Evolutionary conservation across 2,113 vertebrate genomes (phyloP).

Genomic region (Dunckerocampus dactyliophorus): DNA sequence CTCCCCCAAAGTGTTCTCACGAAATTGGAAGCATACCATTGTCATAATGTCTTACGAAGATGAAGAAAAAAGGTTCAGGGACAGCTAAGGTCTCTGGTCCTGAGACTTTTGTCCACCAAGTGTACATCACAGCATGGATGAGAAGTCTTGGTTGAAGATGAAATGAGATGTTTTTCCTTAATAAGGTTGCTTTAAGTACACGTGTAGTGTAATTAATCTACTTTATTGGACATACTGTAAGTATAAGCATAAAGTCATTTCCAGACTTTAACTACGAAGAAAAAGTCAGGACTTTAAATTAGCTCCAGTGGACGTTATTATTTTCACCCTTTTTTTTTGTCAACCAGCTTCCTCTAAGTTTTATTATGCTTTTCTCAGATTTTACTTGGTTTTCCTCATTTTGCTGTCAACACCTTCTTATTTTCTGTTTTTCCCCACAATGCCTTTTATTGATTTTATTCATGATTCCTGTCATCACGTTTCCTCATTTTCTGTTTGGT

Average conservation of each 20-base stretch:
- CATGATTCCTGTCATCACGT: background rate
- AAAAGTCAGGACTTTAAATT: background rate
- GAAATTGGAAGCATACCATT: too few species aligned
- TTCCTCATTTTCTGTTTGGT: conserved; percentile 34
- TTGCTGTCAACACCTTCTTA: background rate
- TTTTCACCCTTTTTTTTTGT: background rate
- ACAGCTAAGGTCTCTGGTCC: too few species aligned
- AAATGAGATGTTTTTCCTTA: background rate
- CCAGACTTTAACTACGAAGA: background rate
- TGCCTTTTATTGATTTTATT: background rate
- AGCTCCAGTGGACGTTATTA: background rate
- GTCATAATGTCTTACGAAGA: too few species aligned
- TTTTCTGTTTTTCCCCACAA: background rate
- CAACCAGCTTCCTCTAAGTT: background rate
- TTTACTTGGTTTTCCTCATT: background rate
- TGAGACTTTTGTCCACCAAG: too few species aligned
- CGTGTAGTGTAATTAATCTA: background rate
- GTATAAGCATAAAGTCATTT: background rate
- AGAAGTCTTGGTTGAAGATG: too few species aligned
- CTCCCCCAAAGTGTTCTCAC: too few species aligned
- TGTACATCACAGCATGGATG: too few species aligned
- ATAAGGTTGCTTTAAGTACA: background rate
- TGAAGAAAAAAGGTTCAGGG: too few species aligned
- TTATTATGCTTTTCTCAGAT: background rate
- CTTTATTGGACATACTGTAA: too few species aligned